Percentiles rank a stretch among this genome's conserved stretches.
Evolutionary conservation across 2,797 vertebrate species (phyloP).

Genomic region (Nyctibius grandis): DNA sequence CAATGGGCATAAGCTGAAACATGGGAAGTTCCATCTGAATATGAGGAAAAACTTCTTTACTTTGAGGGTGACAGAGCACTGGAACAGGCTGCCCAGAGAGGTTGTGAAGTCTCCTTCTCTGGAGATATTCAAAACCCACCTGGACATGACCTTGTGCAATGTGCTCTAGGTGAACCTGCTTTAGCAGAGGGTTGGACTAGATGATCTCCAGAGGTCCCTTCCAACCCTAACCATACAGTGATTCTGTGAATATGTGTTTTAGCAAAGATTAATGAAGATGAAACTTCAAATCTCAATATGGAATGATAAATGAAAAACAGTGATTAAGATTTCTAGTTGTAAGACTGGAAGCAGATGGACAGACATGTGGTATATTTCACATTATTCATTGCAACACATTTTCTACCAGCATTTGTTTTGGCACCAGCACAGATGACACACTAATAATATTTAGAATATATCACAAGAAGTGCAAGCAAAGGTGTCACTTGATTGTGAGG

Average conservation of each 20-base stretch:
- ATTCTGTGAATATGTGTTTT: background rate
- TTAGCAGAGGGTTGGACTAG: too few species aligned
- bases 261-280: background rate
- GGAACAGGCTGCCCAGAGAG: too few species aligned
- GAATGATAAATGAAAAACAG: background rate
- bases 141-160: too few species aligned
- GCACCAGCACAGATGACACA: background rate
- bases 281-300: background rate
- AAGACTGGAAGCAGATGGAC: constrained; percentile 24
- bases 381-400: background rate
- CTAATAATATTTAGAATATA: constrained; percentile 10
- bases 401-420: constrained; percentile 1
- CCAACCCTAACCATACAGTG: too few species aligned
- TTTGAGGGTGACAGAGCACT: too few species aligned
- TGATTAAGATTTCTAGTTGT: background rate
- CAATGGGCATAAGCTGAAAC: too few species aligned
- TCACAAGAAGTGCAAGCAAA: background rate
- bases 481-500: background rate
- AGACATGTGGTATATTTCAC: background rate
- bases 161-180: too few species aligned
- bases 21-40: too few species aligned
- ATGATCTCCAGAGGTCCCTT: too few species aligned
- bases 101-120: too few species aligned
- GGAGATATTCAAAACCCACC: too few species aligned
- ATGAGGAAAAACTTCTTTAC: too few species aligned